A percentile compares a stretch with the other conserved stretches of the same genome.
phyloP scores from a whole-genome alignment of 2,888 invertebrate species.

The Spodoptera littoralis region DNA sequence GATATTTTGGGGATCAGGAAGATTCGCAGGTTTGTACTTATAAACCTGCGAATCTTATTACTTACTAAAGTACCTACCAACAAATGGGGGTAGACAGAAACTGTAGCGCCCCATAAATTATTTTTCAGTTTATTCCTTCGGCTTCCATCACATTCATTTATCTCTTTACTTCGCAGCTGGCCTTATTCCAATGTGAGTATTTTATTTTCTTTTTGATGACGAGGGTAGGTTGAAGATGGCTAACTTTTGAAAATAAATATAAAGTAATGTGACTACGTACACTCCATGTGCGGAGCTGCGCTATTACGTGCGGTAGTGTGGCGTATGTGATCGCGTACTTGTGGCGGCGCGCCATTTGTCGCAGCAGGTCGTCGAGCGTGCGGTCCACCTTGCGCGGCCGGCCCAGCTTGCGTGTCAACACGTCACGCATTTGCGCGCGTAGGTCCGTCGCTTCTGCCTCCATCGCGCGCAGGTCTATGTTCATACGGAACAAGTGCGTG shows the following conservation, averaged over 20 bases:
- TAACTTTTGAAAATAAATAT: background rate
- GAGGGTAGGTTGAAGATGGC: too few species aligned
- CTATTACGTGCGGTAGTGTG: slow-evolving; percentile 68
- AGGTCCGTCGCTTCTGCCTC: slow-evolving; percentile 87
- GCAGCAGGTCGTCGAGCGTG: slow-evolving; percentile 79
- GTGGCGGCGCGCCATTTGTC: slow-evolving; percentile 81
- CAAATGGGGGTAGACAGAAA: too few species aligned
- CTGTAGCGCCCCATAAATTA: too few species aligned
- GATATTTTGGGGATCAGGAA: too few species aligned
- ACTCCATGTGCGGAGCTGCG: slow-evolving; percentile 77
- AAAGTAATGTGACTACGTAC: slow-evolving; percentile 56
- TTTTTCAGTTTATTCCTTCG: too few species aligned
- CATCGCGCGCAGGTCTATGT: slow-evolving; percentile 91
- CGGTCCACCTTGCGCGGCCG: slow-evolving; percentile 78
- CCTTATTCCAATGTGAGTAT: too few species aligned
- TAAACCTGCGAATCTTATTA: too few species aligned
- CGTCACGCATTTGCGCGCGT: slow-evolving; percentile 84
- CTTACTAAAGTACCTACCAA: too few species aligned
- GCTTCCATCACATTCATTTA: too few species aligned
- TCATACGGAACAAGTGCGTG: slow-evolving; percentile 91
- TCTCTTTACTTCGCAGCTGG: too few species aligned
- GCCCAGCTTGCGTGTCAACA: slow-evolving; percentile 80
- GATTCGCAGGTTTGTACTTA: too few species aligned
- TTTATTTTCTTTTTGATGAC: too few species aligned
- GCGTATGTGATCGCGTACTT: slow-evolving; percentile 75